Conservation (phyloP, 1,140 invertebrate species). For the Calliopsis andreniformis region DNA sequence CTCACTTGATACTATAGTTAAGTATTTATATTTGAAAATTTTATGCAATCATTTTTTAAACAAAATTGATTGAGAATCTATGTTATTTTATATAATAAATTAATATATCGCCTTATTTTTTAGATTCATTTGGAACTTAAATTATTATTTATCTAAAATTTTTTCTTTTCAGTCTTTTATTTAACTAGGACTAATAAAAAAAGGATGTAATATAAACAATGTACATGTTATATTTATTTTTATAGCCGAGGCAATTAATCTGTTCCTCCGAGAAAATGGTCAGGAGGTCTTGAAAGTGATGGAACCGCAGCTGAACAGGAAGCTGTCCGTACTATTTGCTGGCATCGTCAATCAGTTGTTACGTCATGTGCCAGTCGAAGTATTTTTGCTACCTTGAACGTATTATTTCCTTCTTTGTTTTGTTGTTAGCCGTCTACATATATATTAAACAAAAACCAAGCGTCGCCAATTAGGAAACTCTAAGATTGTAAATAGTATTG, state of each 20-base stretch:
- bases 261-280: conserved; percentile 87
- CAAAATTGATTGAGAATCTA: too few relatives aligned
- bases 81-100: too few relatives aligned
- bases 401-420: neutral
- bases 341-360: conserved; percentile 86
- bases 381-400: conserved; percentile 83
- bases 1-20: too few relatives aligned
- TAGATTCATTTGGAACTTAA: too few relatives aligned
- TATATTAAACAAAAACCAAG: neutral
- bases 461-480: neutral
- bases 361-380: conserved; percentile 84
- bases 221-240: conserved; percentile 46
- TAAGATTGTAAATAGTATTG: neutral
- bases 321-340: conserved; percentile 84
- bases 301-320: conserved; percentile 86
- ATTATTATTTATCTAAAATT: too few relatives aligned
- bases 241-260: conserved; percentile 87
- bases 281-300: conserved; percentile 87
- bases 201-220: neutral
- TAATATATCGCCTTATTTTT: too few relatives aligned
- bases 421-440: conserved; percentile 1
- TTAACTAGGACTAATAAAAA: too few relatives aligned
- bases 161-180: too few relatives aligned
- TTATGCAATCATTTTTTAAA: too few relatives aligned
- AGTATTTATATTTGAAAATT: too few relatives aligned